Conservation (phyloP, 2,113 vertebrate genomes). For the Tenrec ecaudatus region DNA sequence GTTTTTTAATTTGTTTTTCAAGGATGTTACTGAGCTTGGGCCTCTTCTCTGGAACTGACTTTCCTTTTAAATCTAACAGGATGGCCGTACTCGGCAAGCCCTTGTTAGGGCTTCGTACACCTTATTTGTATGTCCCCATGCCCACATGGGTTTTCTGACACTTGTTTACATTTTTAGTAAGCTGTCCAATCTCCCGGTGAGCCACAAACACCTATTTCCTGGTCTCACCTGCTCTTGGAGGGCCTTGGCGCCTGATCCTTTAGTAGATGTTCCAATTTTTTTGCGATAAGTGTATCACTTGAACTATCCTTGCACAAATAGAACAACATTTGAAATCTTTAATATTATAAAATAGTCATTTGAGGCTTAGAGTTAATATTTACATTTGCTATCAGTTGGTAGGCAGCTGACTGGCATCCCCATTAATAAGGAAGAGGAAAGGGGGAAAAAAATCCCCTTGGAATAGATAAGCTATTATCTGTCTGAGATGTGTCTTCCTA, state of each 20-base stretch:
- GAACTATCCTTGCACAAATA: background rate
- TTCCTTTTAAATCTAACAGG: background rate
- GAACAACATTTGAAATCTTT: constrained; percentile 14
- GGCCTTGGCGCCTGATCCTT: too few relatives aligned
- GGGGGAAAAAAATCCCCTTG: background rate
- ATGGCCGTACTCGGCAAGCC: background rate
- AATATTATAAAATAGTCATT: background rate
- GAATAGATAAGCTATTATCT: background rate
- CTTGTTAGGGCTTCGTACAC: background rate
- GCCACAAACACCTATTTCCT: too few relatives aligned
- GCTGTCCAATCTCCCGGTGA: too few relatives aligned
- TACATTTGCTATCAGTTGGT: constrained; percentile 36
- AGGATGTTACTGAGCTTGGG: background rate
- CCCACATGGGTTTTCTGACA: too few relatives aligned
- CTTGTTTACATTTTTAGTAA: too few relatives aligned
- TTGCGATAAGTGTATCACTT: too few relatives aligned
- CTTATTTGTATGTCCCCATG: background rate
- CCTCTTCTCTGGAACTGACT: background rate
- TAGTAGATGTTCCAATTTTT: too few relatives aligned
- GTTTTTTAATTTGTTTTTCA: background rate
- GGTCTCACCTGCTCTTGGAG: too few relatives aligned
- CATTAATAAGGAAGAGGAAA: background rate
- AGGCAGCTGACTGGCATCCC: background rate
- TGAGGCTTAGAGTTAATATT: constrained; percentile 39
- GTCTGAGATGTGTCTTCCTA: background rate